Conservation (phyloP, 2,113 vertebrate species). For the Pogona vitticeps region DNA sequence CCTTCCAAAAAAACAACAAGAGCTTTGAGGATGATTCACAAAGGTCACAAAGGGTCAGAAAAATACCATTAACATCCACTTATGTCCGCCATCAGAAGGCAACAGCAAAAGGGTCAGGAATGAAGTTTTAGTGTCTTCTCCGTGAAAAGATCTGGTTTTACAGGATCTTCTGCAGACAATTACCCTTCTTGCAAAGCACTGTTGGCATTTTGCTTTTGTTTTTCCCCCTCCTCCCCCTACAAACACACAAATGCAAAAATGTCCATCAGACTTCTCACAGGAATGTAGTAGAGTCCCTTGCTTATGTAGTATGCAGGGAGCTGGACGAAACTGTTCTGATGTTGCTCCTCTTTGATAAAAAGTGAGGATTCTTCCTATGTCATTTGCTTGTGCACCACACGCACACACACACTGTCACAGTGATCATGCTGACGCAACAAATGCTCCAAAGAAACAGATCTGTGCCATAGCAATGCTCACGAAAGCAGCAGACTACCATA, state of each 20-base stretch:
- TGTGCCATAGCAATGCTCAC: too few species aligned
- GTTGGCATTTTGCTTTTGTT: slow-evolving; percentile 29
- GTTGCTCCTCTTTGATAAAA: neutral
- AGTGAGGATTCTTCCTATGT: slow-evolving; percentile 26
- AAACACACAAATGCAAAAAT: slow-evolving; percentile 49
- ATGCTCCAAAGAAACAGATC: neutral
- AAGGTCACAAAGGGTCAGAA: slow-evolving; percentile 19
- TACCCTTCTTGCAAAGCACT: slow-evolving; percentile 50
- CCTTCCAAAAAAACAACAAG: slow-evolving; percentile 4
- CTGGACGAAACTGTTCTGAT: slow-evolving; percentile 25
- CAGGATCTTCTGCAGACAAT: slow-evolving; percentile 50
- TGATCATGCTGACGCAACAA: neutral
- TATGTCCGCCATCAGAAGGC: slow-evolving; percentile 23
- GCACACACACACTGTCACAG: neutral
- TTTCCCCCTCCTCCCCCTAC: slow-evolving; percentile 24
- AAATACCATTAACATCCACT: slow-evolving; percentile 30
- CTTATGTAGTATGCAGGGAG: slow-evolving; percentile 8
- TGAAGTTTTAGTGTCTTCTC: slow-evolving; percentile 32
- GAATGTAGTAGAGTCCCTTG: neutral
- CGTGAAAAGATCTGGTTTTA: slow-evolving; percentile 57
- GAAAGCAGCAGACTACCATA: too few species aligned
- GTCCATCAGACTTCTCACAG: slow-evolving; percentile 31
- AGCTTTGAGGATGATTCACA: slow-evolving; percentile 14
- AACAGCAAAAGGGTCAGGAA: slow-evolving; percentile 51
- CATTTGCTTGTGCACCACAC: neutral